These are phyloP conservation scores for Cecidostiba fungosa DNA, from an alignment of 2,888 invertebrate species.

Conservation along the genomic window DNA sequence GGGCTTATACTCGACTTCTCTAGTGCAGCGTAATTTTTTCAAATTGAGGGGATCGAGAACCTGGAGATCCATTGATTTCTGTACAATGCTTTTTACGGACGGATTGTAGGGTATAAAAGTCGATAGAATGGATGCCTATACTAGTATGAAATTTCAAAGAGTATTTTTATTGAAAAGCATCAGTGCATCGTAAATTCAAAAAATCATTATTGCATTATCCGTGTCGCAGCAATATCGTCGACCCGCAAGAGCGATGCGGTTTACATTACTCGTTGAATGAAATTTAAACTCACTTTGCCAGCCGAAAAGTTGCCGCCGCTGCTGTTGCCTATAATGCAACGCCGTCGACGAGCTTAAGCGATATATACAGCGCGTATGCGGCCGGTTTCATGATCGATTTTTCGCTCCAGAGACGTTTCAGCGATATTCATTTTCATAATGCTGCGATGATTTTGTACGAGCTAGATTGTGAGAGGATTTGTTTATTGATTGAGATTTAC, in stretches of 20 bases:
- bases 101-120: neutral
- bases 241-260: neutral
- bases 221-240: neutral
- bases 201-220: neutral
- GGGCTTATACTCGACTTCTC: neutral
- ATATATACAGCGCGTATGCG: neutral
- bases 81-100: neutral
- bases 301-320: neutral
- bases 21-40: neutral
- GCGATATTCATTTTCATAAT: constrained; percentile 6
- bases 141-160: neutral
- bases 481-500: neutral
- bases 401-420: neutral
- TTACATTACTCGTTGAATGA: neutral
- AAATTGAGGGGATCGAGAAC: neutral
- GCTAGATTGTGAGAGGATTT: neutral
- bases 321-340: neutral
- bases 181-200: neutral
- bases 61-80: neutral
- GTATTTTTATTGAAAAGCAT: neutral
- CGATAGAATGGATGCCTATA: neutral
- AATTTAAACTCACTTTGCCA: constrained; percentile 19
- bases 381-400: constrained; percentile 1
- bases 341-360: neutral
- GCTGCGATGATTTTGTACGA: neutral